Conservation (phyloP, 2,797 vertebrate species). For the Oreortyx pictus region DNA sequence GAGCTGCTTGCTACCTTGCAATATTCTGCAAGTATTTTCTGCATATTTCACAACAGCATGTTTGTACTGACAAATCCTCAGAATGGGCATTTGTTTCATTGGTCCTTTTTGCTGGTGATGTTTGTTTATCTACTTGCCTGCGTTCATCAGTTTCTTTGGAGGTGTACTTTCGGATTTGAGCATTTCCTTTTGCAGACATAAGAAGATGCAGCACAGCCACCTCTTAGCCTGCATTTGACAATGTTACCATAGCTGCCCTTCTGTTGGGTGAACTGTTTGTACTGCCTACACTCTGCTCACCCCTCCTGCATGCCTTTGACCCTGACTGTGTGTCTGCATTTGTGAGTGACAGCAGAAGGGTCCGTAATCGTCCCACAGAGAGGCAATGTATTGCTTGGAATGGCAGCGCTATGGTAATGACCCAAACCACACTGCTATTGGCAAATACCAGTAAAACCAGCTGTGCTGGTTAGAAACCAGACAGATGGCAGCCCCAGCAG, state of each 20-base stretch:
- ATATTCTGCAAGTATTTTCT: background rate
- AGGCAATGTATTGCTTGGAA: background rate
- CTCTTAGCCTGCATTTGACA: slow-evolving; percentile 43
- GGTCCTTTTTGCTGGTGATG: background rate
- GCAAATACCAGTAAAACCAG: slow-evolving; percentile 66
- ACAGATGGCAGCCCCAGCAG: slow-evolving; percentile 44
- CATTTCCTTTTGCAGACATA: slow-evolving; percentile 17
- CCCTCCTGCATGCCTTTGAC: background rate
- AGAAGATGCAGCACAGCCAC: background rate
- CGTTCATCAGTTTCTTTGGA: slow-evolving; percentile 48
- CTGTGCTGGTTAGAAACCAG: slow-evolving; percentile 62
- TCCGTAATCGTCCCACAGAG: background rate
- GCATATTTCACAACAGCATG: background rate
- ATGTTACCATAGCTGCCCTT: background rate
- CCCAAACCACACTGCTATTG: slow-evolving; percentile 54
- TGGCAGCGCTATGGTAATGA: slow-evolving; percentile 14
- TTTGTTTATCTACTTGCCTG: background rate
- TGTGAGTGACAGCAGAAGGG: background rate
- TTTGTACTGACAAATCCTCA: background rate
- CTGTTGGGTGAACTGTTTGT: background rate
- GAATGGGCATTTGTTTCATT: background rate
- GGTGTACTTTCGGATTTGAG: background rate
- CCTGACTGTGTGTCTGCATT: fast-evolving
- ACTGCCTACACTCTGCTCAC: background rate
- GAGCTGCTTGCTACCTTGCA: background rate